A percentile compares a stretch with the other conserved stretches of the same genome.
These are phyloP conservation scores for Onychostoma macrolepis DNA, from an alignment of 2,113 vertebrate genomes.

Conservation along the genomic window DNA sequence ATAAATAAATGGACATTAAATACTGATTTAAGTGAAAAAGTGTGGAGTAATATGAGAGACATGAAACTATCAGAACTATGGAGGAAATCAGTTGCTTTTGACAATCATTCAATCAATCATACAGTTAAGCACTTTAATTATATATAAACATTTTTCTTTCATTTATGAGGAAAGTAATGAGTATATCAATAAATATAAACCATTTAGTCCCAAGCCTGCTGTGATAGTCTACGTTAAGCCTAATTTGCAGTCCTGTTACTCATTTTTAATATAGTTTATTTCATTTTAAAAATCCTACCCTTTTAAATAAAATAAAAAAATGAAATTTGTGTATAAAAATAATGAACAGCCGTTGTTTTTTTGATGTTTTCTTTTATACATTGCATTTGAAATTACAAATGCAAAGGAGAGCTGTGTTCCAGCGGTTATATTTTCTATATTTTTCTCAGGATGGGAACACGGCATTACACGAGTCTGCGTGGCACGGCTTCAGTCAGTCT, in stretches of 20 bases:
- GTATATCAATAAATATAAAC: too few species aligned
- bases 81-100: background rate
- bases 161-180: too few species aligned
- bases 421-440: background rate
- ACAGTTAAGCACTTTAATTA: too few species aligned
- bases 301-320: background rate
- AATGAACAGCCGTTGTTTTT: background rate
- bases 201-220: too few species aligned
- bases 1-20: background rate
- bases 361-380: background rate
- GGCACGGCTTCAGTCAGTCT: slow-evolving; percentile 96
- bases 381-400: background rate
- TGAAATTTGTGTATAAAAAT: background rate
- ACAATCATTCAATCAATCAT: background rate
- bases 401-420: background rate
- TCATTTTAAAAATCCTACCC: too few species aligned
- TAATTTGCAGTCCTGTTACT: too few species aligned
- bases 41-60: background rate
- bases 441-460: slow-evolving; percentile 89
- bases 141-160: too few species aligned
- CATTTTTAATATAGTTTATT: too few species aligned
- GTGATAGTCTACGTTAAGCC: too few species aligned
- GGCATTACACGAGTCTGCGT: slow-evolving; percentile 91
- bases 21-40: background rate
- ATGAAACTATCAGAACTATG: background rate